phyloP scores from a whole-genome alignment of 2,888 invertebrate species.

The Megalurothrips usitatus region DNA sequence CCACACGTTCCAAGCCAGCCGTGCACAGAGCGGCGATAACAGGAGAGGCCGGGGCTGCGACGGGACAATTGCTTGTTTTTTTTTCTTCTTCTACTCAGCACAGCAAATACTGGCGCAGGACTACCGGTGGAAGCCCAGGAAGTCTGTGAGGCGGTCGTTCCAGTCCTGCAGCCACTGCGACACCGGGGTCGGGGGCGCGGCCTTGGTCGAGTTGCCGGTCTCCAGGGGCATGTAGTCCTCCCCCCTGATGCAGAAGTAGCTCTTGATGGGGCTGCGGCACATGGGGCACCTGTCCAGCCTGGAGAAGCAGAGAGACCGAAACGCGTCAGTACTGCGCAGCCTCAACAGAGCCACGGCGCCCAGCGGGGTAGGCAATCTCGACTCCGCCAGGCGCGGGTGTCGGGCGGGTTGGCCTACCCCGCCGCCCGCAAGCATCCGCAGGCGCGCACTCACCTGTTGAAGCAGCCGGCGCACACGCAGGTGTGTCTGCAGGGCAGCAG shows the following conservation, averaged over 20 bases:
- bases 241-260: slow-evolving; percentile 76
- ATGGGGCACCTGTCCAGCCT: slow-evolving; percentile 82
- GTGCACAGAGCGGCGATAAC: too few relatives aligned
- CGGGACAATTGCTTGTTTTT: background rate
- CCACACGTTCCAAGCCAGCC: too few relatives aligned
- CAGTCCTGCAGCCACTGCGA: slow-evolving; percentile 54
- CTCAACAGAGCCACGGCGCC: too few relatives aligned
- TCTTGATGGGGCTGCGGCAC: slow-evolving; percentile 76
- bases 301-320: slow-evolving; percentile 39
- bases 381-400: too few relatives aligned
- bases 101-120: slow-evolving; percentile 19
- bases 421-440: too few relatives aligned
- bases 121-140: slow-evolving; percentile 62
- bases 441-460: slow-evolving; percentile 44
- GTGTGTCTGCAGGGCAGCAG: slow-evolving; percentile 81
- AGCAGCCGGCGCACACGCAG: slow-evolving; percentile 76
- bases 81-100: background rate
- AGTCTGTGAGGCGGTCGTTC: slow-evolving; percentile 68
- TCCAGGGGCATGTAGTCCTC: slow-evolving; percentile 64
- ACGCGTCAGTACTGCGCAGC: too few relatives aligned
- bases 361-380: too few relatives aligned
- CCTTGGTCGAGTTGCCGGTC: slow-evolving; percentile 44
- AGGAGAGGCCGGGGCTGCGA: background rate
- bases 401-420: too few relatives aligned
- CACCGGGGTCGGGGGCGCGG: slow-evolving; percentile 47